Evolutionary conservation across 2,113 vertebrate genomes (phyloP).

Genomic region (Corynorhinus townsendii): DNA sequence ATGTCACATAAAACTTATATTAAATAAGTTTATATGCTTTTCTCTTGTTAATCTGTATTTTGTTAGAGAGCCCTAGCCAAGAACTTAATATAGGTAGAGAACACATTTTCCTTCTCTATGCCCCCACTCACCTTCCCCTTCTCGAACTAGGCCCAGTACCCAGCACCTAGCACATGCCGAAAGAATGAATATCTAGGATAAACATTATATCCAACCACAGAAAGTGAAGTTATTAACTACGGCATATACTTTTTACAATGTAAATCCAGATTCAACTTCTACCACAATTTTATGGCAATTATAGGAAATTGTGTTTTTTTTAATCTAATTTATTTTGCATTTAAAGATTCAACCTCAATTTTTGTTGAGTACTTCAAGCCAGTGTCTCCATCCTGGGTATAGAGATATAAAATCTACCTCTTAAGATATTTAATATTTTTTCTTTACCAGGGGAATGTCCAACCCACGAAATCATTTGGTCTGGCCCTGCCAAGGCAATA

Average conservation of each 20-base stretch:
- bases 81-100: background rate
- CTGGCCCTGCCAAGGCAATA: too few species aligned
- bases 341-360: background rate
- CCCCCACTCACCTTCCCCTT: background rate
- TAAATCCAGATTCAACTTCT: background rate
- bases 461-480: too few species aligned
- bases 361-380: background rate
- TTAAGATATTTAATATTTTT: background rate
- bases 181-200: background rate
- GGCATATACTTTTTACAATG: background rate
- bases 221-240: background rate
- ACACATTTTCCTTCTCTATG: background rate
- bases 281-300: slow-evolving; percentile 15
- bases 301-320: background rate
- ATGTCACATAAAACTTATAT: background rate
- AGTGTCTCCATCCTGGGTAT: background rate
- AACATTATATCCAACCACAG: background rate
- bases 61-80: background rate
- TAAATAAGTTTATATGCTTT: background rate
- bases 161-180: background rate
- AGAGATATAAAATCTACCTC: background rate
- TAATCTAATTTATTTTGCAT: slow-evolving; percentile 13
- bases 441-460: background rate
- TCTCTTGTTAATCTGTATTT: background rate
- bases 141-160: background rate